A percentile compares a stretch with the other conserved stretches of the same genome.
These are phyloP conservation scores for Drosophila obscura DNA, from an alignment of 1,140 invertebrate genomes.

Conservation along the genomic window DNA sequence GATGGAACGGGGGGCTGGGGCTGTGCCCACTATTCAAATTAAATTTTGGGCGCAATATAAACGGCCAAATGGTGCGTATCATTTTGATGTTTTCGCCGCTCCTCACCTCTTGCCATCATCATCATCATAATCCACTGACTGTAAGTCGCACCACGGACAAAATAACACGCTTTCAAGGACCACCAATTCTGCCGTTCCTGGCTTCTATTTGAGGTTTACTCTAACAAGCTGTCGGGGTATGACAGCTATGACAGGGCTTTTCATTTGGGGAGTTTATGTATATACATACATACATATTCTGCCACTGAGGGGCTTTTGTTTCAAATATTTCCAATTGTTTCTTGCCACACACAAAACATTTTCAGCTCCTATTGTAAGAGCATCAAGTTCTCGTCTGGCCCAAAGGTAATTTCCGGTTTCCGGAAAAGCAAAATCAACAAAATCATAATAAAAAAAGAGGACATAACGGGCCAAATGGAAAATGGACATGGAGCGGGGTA, in stretches of 20 bases:
- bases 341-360: too few species aligned
- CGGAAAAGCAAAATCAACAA: conserved; percentile 76
- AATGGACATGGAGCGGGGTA: conserved; percentile 15
- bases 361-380: conserved; percentile 12
- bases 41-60: conserved; percentile 32
- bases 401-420: conserved; percentile 34
- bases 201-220: not conserved
- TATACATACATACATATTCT: too few species aligned
- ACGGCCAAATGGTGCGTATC: conserved; percentile 59
- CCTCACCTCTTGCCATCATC: not conserved
- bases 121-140: not conserved
- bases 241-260: too few species aligned
- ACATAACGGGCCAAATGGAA: conserved; percentile 63
- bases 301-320: too few species aligned
- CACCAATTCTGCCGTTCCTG: not conserved
- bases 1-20: not conserved
- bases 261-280: too few species aligned
- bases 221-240: not conserved
- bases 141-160: not conserved
- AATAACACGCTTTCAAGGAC: conserved; percentile 11
- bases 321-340: too few species aligned
- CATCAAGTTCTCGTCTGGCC: conserved; percentile 20
- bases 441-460: conserved; percentile 71
- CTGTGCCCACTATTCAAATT: conserved; percentile 48
- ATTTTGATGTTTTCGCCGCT: conserved; percentile 51